Evolutionary conservation across 2,797 vertebrate genomes (phyloP).

Genomic region (Morus bassanus): DNA sequence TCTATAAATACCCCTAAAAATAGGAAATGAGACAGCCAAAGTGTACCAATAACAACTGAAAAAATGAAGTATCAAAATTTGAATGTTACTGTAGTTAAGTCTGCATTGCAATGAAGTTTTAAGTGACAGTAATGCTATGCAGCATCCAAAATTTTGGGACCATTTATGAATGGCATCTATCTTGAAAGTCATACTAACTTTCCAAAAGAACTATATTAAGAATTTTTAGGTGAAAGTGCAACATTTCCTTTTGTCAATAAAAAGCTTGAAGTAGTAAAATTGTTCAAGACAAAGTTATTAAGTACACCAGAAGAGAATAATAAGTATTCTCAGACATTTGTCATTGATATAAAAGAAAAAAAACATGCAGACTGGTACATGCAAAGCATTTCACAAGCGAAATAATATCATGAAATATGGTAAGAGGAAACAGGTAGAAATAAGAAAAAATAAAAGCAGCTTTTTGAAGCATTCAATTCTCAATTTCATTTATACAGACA

Average conservation of each 20-base stretch:
- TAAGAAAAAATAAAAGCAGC: constrained; percentile 20
- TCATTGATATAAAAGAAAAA: neutral
- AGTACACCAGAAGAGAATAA: neutral
- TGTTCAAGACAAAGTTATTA: neutral
- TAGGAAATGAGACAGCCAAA: neutral
- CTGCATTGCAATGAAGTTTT: neutral
- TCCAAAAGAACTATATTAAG: neutral
- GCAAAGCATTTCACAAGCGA: constrained; percentile 21
- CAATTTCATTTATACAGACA: neutral
- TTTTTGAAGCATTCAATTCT: constrained; percentile 49
- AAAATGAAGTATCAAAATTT: neutral
- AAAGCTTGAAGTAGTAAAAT: neutral
- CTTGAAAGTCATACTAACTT: neutral
- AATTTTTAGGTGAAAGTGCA: neutral
- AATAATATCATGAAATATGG: neutral
- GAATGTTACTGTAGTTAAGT: neutral
- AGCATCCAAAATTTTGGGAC: neutral
- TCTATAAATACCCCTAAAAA: neutral
- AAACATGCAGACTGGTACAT: constrained; percentile 1
- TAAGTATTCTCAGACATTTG: neutral
- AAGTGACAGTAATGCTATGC: neutral
- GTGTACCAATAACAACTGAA: neutral
- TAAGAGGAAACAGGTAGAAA: neutral
- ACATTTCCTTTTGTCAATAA: neutral
- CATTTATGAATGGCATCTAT: neutral